Evolutionary conservation across 1,140 invertebrate genomes (phyloP), one percentile per base, ranked within the genome.

Genomic region (Drosophila carrolli): DNA sequence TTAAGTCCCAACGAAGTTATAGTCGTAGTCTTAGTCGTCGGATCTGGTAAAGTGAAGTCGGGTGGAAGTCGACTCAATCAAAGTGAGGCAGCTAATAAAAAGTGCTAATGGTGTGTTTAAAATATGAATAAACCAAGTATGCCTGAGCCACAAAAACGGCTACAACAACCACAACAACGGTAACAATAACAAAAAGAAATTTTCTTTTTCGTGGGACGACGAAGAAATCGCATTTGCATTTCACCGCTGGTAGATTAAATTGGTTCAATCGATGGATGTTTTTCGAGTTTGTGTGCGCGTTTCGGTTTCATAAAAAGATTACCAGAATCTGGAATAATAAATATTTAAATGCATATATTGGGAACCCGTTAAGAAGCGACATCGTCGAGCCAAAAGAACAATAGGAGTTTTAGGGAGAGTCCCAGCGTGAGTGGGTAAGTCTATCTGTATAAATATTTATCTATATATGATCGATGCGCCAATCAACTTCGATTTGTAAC

Each of bases 71-170:
- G 57, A 67, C 62, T 77, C 72, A 50, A 79, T 80, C 76, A 65
- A 68, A 72, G 48, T 55, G 54, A 44, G 58, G 46, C 60, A 50
- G 72, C 72, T 83, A 80, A 86, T 88, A 88, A 88, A 88, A 88
- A 88, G 83, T 88, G 83, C 76, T 89, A 88, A 88, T 88, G 78
- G 80, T 88, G 84, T 89, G 80, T 72, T 79, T 83, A 88, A 88
- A 80, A 76, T 65, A 66, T 73, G 83, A 83, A 88, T 78, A 82
- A 82, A 55, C 51, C 78, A 61, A 70, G 61, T 76, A 78, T 73
- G 75, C 70, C 60, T 48, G 59, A 61, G 80, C 83, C 80, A 86
- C 84, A 85, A 75, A 48, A 77, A 35, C 71, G 59, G 58, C 38
- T 75, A 44, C 50, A 51, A 63, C 50, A 76, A 76, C 72, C 48